Base-by-base conservation (phyloP, 1,140 invertebrate genomes). In the Euura saliciscinereae region DNA sequence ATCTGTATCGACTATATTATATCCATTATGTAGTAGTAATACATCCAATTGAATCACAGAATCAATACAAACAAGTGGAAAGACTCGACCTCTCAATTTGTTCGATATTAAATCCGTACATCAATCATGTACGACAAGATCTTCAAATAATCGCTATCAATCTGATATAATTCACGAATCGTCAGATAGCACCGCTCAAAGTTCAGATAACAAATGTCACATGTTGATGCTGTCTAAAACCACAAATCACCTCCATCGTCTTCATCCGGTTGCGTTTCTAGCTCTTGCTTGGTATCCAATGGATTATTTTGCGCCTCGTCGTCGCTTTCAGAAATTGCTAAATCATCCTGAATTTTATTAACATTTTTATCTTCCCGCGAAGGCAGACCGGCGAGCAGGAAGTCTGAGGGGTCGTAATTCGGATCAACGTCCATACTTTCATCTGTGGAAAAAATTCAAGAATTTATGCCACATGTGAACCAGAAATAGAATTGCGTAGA, bases 401-500 rank as follows among this genome's bases (percentile, higher is more conserved):
- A 95, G 81, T 95, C 95, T 2, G 94, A 95, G 8, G 95, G 94
- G 87, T 96, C 95, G 84, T 97, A 97, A 80, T 94, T 94, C 6
- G 93, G 92, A 88, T 95, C 94, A 6, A 96, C 92, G 77, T 94
- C 93, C 87, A 94, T 91, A 72, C 91, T 92, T 78, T 95, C 93
- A 76, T 96, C 94, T 91, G 77, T 8, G 81, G 83, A 71, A 65
- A 45, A 71, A 68, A 70, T 13, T 73, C 71, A 44, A 28, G 10
- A 10, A 71, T 11, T 11, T 43, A 42, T 11, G 45, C 46, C 67
- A 45, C 28, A 44, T 28, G 28, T 28, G 1, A 43, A 6, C 42
- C 10, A 71, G 46, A 66, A 45, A 73, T 43, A 28, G 11, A 45
- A 69, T 4, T 28, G 28, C 10, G 10, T 11, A 42, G 11, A 4